Conservation (phyloP, 2,888 invertebrate genomes). For the Eretmocerus hayati region DNA sequence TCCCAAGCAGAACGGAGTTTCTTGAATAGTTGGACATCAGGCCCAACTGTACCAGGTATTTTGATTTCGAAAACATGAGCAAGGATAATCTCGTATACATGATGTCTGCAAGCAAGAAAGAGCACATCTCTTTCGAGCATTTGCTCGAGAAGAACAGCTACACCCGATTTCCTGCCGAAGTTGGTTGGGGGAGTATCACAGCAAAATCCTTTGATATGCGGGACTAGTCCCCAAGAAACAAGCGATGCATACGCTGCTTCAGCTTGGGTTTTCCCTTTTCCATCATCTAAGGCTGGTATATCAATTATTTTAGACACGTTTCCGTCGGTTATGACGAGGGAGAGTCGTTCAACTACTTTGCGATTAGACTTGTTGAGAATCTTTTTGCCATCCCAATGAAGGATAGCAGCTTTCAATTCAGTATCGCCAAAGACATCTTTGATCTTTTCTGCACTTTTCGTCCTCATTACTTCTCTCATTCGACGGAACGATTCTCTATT, state of each 20-base stretch:
- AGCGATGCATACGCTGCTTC: constrained; percentile 15
- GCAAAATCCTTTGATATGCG: constrained; percentile 22
- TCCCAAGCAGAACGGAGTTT: no score
- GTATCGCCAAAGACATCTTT: no score
- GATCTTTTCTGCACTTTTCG: constrained; percentile 12
- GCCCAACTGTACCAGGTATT: background rate
- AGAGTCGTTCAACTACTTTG: constrained; percentile 22
- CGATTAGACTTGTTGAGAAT: no score
- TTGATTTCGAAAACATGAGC: background rate
- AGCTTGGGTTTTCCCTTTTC: constrained; percentile 22
- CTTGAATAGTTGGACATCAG: background rate
- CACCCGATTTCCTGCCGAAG: background rate
- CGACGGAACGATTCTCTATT: background rate
- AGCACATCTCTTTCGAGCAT: background rate
- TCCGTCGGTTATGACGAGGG: constrained; percentile 21
- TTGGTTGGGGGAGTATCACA: constrained; percentile 31
- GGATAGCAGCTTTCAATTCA: no score
- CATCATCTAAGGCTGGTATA: constrained; percentile 17
- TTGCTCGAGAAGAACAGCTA: background rate
- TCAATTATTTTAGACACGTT: constrained; percentile 24
- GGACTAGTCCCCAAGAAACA: constrained; percentile 23
- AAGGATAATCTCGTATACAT: background rate
- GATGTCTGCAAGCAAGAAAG: background rate
- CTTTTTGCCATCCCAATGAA: no score
- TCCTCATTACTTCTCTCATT: constrained; percentile 10